These are phyloP conservation scores for Euproctis similis DNA, from an alignment of 2,888 invertebrate species.

Conservation along the genomic window DNA sequence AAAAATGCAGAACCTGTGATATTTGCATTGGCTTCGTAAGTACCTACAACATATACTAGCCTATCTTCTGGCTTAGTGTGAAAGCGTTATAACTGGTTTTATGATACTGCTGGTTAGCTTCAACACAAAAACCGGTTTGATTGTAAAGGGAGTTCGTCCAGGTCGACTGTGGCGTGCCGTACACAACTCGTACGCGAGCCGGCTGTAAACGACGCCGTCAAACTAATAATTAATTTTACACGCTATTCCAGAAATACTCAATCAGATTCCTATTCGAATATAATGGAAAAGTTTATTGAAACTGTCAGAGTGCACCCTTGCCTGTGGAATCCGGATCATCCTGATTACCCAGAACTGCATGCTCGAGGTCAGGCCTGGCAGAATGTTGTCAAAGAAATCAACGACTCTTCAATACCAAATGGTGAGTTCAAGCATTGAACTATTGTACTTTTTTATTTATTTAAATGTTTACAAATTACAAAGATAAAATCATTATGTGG, in stretches of 20 bases:
- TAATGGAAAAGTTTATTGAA: conserved; percentile 59
- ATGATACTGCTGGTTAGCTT: conserved; percentile 28
- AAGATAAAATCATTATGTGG: too few relatives aligned
- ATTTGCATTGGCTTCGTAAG: too few relatives aligned
- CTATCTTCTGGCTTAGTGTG: too few relatives aligned
- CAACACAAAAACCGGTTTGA: conserved; percentile 54
- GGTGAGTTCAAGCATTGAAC: conserved; percentile 41
- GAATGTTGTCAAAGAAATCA: conserved; percentile 48
- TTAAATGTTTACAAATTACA: too few relatives aligned
- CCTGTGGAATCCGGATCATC: conserved; percentile 60
- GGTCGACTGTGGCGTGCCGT: conserved; percentile 12
- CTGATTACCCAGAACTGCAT: conserved; percentile 54
- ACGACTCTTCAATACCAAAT: conserved; percentile 46
- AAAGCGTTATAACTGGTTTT: conserved; percentile 30
- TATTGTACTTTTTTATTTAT: too few relatives aligned
- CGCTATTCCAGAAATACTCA: not conserved
- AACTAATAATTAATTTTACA: not conserved
- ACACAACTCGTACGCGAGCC: conserved; percentile 4
- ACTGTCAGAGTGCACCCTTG: conserved; percentile 54
- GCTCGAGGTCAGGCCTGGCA: conserved; percentile 60
- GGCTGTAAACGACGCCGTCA: conserved; percentile 3
- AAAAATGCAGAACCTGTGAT: too few relatives aligned
- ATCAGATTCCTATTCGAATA: not conserved
- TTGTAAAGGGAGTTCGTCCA: conserved; percentile 37
- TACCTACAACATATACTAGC: too few relatives aligned